Evolutionary conservation across 2,797 vertebrate species (phyloP).

Genomic region (Echiichthys vipera): DNA sequence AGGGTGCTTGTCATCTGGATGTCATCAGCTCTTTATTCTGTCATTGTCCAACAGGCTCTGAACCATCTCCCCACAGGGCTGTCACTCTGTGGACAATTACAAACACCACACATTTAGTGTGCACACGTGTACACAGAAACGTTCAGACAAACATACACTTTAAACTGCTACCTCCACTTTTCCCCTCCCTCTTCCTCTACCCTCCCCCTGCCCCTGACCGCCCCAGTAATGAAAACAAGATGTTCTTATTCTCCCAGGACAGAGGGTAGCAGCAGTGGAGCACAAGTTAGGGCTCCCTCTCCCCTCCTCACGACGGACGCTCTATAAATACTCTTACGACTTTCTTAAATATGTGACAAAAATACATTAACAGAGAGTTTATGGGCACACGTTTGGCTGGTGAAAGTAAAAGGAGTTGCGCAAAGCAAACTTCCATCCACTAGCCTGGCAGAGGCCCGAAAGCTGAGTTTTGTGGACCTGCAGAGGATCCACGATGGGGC

Average conservation of each 20-base stretch:
- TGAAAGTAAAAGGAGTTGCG: slow-evolving; percentile 46
- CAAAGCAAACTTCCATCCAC: slow-evolving; percentile 48
- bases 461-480: slow-evolving; percentile 30
- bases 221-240: slow-evolving; percentile 85
- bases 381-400: slow-evolving; percentile 58
- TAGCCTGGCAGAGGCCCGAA: slow-evolving; percentile 19
- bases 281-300: slow-evolving; percentile 59
- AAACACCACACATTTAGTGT: slow-evolving; percentile 38
- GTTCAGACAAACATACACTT: slow-evolving; percentile 61
- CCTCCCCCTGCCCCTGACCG: slow-evolving; percentile 40
- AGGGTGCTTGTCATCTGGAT: slow-evolving; percentile 70
- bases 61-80: slow-evolving; percentile 42
- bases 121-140: slow-evolving; percentile 42
- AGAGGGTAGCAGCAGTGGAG: slow-evolving; percentile 63
- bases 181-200: slow-evolving; percentile 38
- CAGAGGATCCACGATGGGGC: slow-evolving; percentile 17
- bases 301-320: slow-evolving; percentile 49
- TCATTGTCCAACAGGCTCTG: slow-evolving; percentile 47
- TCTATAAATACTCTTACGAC: slow-evolving; percentile 78
- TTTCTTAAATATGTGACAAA: slow-evolving; percentile 82
- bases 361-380: slow-evolving; percentile 77
- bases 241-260: slow-evolving; percentile 77
- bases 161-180: slow-evolving; percentile 62
- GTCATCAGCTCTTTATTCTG: slow-evolving; percentile 64
- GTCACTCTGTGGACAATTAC: slow-evolving; percentile 55